Percentiles rank a stretch among this genome's conserved stretches.
These are phyloP conservation scores for Acanthisitta chloris DNA, from an alignment of 2,113 vertebrate genomes.

Conservation along the genomic window DNA sequence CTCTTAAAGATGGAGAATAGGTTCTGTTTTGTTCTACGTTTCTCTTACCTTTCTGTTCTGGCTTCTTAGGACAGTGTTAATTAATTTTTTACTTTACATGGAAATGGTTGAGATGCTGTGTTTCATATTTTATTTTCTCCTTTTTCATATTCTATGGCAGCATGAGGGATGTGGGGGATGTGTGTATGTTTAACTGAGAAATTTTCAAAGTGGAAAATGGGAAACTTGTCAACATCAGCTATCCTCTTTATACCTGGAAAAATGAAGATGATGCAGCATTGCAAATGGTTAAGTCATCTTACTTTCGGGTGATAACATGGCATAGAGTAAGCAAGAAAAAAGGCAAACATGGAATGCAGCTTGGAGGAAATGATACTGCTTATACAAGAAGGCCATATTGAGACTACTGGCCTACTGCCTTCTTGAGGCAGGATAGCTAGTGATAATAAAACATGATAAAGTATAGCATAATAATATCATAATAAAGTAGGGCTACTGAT, in stretches of 20 bases:
- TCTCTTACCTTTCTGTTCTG: background rate
- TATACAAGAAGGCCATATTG: background rate
- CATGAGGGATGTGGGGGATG: background rate
- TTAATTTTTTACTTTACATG: background rate
- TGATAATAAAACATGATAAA: background rate
- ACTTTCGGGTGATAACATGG: rapidly evolving
- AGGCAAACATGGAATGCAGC: background rate
- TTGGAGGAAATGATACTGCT: background rate
- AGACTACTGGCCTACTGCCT: background rate
- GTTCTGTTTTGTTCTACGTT: background rate
- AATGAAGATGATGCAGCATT: background rate
- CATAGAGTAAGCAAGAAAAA: background rate
- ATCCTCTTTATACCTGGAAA: background rate
- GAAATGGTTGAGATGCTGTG: background rate
- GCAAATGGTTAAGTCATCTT: background rate
- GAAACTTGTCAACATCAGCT: background rate
- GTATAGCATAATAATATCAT: background rate
- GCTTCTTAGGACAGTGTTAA: background rate
- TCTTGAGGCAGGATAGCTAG: background rate
- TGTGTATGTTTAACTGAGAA: background rate
- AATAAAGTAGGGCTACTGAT: background rate
- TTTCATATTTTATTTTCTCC: background rate
- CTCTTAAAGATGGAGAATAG: background rate
- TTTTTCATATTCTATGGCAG: background rate
- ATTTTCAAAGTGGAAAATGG: background rate